These are phyloP conservation scores for Caenorhabditis sp. DNA, from an alignment of 2,888 invertebrate genomes.

Conservation along the genomic window DNA sequence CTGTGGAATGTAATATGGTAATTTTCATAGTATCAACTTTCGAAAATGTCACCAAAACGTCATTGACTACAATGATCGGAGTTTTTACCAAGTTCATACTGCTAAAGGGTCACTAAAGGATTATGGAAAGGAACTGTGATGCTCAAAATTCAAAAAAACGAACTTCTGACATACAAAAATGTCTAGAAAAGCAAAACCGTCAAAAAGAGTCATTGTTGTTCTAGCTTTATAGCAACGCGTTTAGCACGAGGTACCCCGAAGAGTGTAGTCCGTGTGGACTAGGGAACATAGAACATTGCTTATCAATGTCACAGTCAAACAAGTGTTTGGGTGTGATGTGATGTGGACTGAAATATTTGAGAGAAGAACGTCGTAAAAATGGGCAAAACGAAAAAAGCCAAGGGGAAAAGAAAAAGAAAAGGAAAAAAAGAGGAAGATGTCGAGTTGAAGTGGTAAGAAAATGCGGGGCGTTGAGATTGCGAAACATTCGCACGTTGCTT, in stretches of 20 bases:
- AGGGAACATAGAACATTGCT: slow-evolving; percentile 41
- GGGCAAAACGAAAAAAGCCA: too few species aligned
- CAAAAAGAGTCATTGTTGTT: neutral
- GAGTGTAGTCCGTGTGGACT: neutral
- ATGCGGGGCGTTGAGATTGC: slow-evolving; percentile 39
- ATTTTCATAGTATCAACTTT: too few species aligned
- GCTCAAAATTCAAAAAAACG: too few species aligned
- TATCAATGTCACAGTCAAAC: slow-evolving; percentile 9
- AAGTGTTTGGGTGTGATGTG: neutral
- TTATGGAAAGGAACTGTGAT: neutral
- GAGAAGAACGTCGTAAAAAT: slow-evolving; percentile 44
- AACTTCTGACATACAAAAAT: too few species aligned
- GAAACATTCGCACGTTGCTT: slow-evolving; percentile 49
- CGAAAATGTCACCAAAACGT: slow-evolving; percentile 19
- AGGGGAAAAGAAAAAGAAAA: too few species aligned
- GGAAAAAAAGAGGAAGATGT: neutral
- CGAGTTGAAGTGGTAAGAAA: slow-evolving; percentile 42
- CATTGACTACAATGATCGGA: neutral
- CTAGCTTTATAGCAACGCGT: neutral
- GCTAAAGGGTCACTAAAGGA: neutral
- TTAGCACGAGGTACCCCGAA: neutral
- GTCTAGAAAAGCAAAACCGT: too few species aligned
- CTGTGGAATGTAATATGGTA: slow-evolving; percentile 7
- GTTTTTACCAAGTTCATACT: neutral
- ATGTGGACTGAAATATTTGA: slow-evolving; percentile 25